Conservation (phyloP, 1,140 invertebrate genomes). For the Hypsibius dujardini region DNA sequence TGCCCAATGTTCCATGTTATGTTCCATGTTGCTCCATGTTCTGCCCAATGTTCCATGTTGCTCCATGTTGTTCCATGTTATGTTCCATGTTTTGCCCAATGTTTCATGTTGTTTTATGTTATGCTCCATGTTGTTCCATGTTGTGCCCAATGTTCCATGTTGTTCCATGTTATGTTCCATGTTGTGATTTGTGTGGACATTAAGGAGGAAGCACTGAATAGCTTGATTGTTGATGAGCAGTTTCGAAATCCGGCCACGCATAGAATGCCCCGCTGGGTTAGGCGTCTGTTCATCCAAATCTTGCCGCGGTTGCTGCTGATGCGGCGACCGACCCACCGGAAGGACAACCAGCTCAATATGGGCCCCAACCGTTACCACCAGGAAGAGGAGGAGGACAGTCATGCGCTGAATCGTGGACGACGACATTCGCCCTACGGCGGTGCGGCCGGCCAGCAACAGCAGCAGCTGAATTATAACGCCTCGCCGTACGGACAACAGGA, state of each 20-base stretch:
- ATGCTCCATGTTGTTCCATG: no score
- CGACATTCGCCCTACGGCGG: background rate
- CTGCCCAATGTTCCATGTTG: no score
- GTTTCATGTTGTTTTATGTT: no score
- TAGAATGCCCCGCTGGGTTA: slow-evolving; percentile 74
- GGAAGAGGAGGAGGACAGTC: background rate
- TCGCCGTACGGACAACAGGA: background rate
- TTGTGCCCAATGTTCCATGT: no score
- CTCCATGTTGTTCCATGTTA: no score
- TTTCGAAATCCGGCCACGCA: slow-evolving; percentile 96
- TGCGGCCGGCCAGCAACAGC: background rate
- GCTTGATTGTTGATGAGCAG: slow-evolving; percentile 37
- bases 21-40: no score
- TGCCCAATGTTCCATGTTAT: no score
- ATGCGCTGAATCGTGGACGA: background rate
- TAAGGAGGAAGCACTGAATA: no score
- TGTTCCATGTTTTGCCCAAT: no score
- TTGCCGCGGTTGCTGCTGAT: slow-evolving; percentile 48
- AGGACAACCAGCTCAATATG: background rate
- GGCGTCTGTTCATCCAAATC: slow-evolving; percentile 66
- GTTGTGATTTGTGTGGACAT: no score
- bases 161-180: no score
- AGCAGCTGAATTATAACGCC: background rate
- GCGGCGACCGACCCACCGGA: slow-evolving; percentile 28
- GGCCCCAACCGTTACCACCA: background rate